These are phyloP conservation scores for Oxygymnocypris stewartii DNA, from an alignment of 2,113 vertebrate species.

Conservation along the genomic window DNA sequence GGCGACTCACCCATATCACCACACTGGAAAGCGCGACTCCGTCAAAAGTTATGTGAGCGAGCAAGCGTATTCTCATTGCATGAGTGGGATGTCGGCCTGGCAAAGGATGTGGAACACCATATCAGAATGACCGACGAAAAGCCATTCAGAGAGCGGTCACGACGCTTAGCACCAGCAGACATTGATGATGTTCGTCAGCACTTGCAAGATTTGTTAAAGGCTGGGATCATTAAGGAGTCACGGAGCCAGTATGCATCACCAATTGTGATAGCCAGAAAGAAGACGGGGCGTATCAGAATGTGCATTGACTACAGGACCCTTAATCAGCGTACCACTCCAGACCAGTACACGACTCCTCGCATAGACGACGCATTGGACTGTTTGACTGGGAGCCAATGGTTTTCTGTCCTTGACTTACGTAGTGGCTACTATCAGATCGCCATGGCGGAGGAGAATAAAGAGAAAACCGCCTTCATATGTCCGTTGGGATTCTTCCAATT, in stretches of 20 bases:
- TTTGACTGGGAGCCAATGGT: neutral
- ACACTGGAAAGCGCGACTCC: slow-evolving; percentile 47
- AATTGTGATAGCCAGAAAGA: slow-evolving; percentile 31
- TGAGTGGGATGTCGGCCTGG: slow-evolving; percentile 52
- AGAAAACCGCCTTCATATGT: slow-evolving; percentile 4
- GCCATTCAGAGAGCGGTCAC: slow-evolving; percentile 11
- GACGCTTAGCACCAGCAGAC: slow-evolving; percentile 16
- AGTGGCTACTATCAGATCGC: neutral
- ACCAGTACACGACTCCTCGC: slow-evolving; percentile 5
- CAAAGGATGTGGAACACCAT: slow-evolving; percentile 30
- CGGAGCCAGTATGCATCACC: slow-evolving; percentile 29
- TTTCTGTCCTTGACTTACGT: neutral
- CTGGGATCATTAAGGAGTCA: slow-evolving; percentile 27
- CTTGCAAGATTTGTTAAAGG: slow-evolving; percentile 19
- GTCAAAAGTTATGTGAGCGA: neutral
- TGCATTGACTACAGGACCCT: slow-evolving; percentile 20
- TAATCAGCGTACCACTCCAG: neutral
- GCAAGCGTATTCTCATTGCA: slow-evolving; percentile 43
- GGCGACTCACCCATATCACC: slow-evolving; percentile 37
- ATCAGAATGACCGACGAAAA: slow-evolving; percentile 13
- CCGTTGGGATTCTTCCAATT: slow-evolving; percentile 11
- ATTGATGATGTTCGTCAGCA: slow-evolving; percentile 33
- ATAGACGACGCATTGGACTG: neutral
- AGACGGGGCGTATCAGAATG: slow-evolving; percentile 22
- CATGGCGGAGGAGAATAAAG: slow-evolving; percentile 3